Conservation (phyloP, 2,113 vertebrate species). For the Plecotus auritus region DNA sequence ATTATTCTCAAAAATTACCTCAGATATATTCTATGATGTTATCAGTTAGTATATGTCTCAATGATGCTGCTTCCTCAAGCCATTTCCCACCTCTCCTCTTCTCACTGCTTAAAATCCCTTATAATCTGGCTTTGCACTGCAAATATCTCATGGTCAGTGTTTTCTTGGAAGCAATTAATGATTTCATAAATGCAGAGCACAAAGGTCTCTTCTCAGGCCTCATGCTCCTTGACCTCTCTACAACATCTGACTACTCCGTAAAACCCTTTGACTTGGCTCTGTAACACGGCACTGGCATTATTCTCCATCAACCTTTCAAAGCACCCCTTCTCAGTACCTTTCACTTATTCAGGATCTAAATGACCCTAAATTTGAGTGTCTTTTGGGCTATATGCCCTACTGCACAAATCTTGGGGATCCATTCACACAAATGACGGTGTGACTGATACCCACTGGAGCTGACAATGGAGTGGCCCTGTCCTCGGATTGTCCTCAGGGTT, state of each 20-base stretch:
- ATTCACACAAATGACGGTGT: not conserved
- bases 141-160: not conserved
- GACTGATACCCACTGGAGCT: not conserved
- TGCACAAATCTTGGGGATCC: not conserved
- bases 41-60: not conserved
- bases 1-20: not conserved
- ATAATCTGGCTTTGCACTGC: not conserved
- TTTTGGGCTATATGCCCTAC: not conserved
- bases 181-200: not conserved
- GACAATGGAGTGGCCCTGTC: not conserved
- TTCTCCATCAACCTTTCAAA: not conserved
- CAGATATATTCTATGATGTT: not conserved
- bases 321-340: not conserved
- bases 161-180: not conserved
- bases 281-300: not conserved
- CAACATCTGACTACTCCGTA: not conserved
- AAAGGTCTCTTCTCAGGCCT: not conserved
- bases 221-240: not conserved
- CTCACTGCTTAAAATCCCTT: not conserved
- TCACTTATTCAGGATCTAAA: conserved; percentile 2
- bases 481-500: not conserved
- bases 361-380: not conserved
- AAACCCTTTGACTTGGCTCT: not conserved
- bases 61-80: not conserved
- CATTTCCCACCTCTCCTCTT: not conserved